Evolutionary conservation across 2,797 vertebrate species (phyloP).

Genomic region (Ambastaia sidthimunki): DNA sequence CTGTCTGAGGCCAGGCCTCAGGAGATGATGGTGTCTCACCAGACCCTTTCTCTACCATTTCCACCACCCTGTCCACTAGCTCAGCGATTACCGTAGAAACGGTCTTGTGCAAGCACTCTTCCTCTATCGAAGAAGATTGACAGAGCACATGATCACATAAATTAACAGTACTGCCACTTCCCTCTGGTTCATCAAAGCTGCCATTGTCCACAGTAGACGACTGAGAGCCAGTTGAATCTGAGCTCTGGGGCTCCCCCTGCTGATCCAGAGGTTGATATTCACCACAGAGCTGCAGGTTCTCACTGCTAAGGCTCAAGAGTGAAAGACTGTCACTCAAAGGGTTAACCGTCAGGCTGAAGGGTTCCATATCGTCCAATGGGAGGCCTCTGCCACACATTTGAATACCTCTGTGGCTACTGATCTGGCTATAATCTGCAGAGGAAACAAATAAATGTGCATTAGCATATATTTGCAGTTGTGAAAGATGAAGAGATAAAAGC

Average conservation of each 20-base stretch:
- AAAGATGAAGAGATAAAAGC: not conserved
- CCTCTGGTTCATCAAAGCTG: constrained; percentile 90
- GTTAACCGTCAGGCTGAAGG: constrained; percentile 96
- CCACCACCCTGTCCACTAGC: constrained; percentile 86
- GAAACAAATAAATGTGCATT: not conserved
- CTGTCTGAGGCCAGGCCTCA: constrained; percentile 78
- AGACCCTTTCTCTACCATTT: constrained; percentile 75
- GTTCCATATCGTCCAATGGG: constrained; percentile 91
- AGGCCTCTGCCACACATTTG: constrained; percentile 78
- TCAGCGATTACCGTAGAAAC: constrained; percentile 88
- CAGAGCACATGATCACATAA: constrained; percentile 57
- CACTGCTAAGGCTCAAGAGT: constrained; percentile 94
- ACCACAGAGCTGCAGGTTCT: constrained; percentile 90
- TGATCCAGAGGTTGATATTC: constrained; percentile 88
- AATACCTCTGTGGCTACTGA: constrained; percentile 73
- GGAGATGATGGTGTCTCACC: constrained; percentile 63
- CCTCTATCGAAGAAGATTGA: constrained; percentile 44
- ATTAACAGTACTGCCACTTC: constrained; percentile 66
- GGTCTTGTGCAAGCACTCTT: constrained; percentile 82
- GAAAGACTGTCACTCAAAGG: constrained; percentile 95
- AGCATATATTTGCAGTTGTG: not conserved
- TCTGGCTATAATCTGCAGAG: constrained; percentile 76
- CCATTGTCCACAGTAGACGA: constrained; percentile 90
- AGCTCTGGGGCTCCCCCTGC: constrained; percentile 88
- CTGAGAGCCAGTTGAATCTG: constrained; percentile 89